Percentiles rank a stretch among this genome's conserved stretches.
Evolutionary conservation across 2,888 invertebrate genomes (phyloP).

Genomic region (Agrochola litura): DNA sequence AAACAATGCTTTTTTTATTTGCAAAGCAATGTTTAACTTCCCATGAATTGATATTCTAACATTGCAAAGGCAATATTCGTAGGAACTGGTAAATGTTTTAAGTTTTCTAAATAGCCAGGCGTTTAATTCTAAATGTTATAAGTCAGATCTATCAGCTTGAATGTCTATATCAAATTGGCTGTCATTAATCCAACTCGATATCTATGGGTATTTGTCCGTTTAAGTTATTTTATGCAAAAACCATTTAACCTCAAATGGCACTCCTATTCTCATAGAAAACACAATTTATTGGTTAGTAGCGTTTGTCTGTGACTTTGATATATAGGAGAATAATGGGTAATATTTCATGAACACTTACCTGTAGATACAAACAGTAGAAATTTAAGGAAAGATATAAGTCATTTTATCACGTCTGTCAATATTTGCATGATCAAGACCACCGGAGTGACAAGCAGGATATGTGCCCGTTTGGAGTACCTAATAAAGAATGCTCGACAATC

Average conservation of each 20-base stretch:
- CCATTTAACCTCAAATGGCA: constrained; percentile 49
- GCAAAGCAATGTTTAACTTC: background rate
- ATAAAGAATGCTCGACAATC: constrained; percentile 63
- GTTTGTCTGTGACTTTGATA: constrained; percentile 48
- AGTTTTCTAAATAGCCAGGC: constrained; percentile 10
- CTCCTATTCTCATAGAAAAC: constrained; percentile 44
- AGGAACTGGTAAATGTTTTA: constrained; percentile 23
- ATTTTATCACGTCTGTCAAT: constrained; percentile 15
- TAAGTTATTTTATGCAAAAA: constrained; percentile 53
- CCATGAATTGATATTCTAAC: background rate
- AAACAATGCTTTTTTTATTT: background rate
- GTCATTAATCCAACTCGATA: constrained; percentile 51
- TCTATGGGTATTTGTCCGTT: constrained; percentile 31
- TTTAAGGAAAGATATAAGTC: constrained; percentile 11
- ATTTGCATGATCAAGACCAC: constrained; percentile 65
- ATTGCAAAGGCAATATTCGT: background rate
- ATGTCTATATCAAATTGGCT: constrained; percentile 50
- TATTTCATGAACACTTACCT: constrained; percentile 35
- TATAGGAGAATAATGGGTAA: constrained; percentile 47
- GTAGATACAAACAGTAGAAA: constrained; percentile 11
- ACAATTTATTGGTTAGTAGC: constrained; percentile 60
- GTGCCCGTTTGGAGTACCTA: constrained; percentile 49
- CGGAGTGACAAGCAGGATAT: constrained; percentile 36
- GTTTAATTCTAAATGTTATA: constrained; percentile 39
- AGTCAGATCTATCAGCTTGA: constrained; percentile 51